Percentiles rank a stretch among this genome's conserved stretches.
phyloP scores from a whole-genome alignment of 2,113 vertebrate species.

The Neopipo cinnamomea region DNA sequence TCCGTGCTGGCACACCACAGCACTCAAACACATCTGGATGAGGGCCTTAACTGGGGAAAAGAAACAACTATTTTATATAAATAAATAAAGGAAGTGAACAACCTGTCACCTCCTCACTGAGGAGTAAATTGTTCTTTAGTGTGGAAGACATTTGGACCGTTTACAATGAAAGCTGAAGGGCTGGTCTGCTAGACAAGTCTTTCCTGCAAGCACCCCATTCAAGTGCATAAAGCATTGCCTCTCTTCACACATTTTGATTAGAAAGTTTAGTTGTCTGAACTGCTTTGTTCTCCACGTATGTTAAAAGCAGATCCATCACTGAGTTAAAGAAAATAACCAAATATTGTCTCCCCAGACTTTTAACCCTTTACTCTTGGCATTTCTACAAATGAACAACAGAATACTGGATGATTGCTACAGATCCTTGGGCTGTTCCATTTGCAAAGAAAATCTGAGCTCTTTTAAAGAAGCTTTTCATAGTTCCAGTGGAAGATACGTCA shows the following conservation, averaged over 20 bases:
- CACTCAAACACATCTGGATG: background rate
- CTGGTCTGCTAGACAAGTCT: background rate
- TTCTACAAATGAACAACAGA: slow-evolving; percentile 12
- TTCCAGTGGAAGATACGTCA: background rate
- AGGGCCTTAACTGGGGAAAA: background rate
- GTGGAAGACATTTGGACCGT: background rate
- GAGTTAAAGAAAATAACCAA: slow-evolving; percentile 34
- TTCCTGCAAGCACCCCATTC: background rate
- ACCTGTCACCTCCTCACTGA: background rate
- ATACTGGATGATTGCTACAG: background rate
- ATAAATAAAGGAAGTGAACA: background rate
- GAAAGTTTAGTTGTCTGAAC: background rate
- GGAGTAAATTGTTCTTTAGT: background rate
- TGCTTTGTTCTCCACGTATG: background rate
- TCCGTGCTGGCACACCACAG: background rate
- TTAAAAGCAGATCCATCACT: background rate
- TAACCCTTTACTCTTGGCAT: slow-evolving; percentile 21
- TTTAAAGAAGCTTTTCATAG: background rate
- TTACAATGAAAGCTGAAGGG: background rate
- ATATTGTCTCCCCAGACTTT: background rate
- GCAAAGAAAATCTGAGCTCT: background rate
- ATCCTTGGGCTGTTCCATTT: background rate
- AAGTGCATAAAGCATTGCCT: background rate
- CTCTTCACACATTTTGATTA: background rate
- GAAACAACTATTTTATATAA: background rate